Evolutionary conservation across 2,888 invertebrate species (phyloP).

Genomic region (Chouioia cunea): DNA sequence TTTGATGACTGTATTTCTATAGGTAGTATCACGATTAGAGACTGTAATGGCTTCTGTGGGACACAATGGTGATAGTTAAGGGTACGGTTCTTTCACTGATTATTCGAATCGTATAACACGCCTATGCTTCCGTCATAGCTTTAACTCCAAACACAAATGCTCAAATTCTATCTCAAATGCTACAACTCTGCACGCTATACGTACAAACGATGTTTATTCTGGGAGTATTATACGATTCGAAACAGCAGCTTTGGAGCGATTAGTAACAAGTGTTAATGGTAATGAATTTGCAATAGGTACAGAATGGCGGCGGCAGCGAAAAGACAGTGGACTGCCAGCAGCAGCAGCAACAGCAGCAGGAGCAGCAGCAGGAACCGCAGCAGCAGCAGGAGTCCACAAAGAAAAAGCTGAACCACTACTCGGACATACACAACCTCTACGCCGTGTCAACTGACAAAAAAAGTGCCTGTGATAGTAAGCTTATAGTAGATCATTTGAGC

Average conservation of each 20-base stretch:
- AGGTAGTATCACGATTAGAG: constrained; percentile 49
- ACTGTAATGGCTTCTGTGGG: constrained; percentile 49
- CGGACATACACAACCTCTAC: constrained; percentile 66
- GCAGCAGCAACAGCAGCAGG: neutral
- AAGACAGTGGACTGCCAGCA: constrained; percentile 37
- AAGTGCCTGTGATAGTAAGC: constrained; percentile 71
- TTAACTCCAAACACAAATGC: neutral
- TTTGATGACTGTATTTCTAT: constrained; percentile 46
- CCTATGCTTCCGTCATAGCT: neutral
- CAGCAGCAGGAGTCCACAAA: constrained; percentile 42
- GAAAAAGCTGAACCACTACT: constrained; percentile 65
- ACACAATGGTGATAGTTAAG: constrained; percentile 50
- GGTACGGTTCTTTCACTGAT: constrained; percentile 44
- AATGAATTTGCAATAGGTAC: constrained; percentile 31
- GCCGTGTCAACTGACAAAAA: constrained; percentile 69
- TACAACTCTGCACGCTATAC: too few species aligned
- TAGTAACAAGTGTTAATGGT: too few species aligned
- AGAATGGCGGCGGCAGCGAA: constrained; percentile 45
- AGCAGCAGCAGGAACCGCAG: constrained; percentile 16
- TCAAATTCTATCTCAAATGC: too few species aligned
- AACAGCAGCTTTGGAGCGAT: neutral
- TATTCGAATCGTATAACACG: constrained; percentile 30
- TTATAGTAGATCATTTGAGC: constrained; percentile 69
- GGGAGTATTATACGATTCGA: constrained; percentile 29
- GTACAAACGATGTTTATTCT: too few species aligned